Evolutionary conservation across 2,797 vertebrate species (phyloP), one percentile per base, ranked within the genome.

Genomic region (Oreortyx pictus): DNA sequence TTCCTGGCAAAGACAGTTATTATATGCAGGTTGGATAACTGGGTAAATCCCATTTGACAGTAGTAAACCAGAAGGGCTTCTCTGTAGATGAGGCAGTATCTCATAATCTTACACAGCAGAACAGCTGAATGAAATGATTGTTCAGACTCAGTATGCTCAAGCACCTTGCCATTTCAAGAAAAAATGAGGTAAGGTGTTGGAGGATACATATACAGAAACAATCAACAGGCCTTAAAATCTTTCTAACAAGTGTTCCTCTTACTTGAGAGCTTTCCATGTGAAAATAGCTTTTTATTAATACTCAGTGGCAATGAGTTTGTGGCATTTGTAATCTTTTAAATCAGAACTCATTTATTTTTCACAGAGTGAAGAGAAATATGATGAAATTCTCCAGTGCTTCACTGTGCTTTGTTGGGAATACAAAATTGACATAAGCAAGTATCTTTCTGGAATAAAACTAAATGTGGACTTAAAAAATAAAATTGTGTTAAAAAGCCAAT

Each of bases 211-310:
- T 10, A 6, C 27, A 56, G 44, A 33, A 61, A 46, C 27, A 50
- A 86, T 33, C 19, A 71, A 39, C 6, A 88, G 57, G 54, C 50
- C 68, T 75, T 37, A 24, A 88, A 68, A 41, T 8, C 72, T 76
- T 88, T 74, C 57, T 66, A 57, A 83, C 9, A n/a, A 3, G 66
- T 67, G 6, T 24, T 9, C 7, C 12, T 46, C 67, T 91, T 76
- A 90, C 56, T 62, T 73, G 60, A 68, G 37, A 90, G 64, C 3
- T 73, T 90, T 89, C 59, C 23, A 16, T 59, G 12, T 72, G 66
- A 73, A 89, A 87, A 85, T 11, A 78, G 33, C 41, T 64, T 49
- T 91, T 76, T 93, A 39, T 73, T 89, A 90, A 76, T 78, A 79
- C 82, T 76, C 43, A 67, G 64, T 71, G 67, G 44, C 11, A 52